phyloP scores from a whole-genome alignment of 2,797 vertebrate genomes.

The Pagetopsis macropterus region DNA sequence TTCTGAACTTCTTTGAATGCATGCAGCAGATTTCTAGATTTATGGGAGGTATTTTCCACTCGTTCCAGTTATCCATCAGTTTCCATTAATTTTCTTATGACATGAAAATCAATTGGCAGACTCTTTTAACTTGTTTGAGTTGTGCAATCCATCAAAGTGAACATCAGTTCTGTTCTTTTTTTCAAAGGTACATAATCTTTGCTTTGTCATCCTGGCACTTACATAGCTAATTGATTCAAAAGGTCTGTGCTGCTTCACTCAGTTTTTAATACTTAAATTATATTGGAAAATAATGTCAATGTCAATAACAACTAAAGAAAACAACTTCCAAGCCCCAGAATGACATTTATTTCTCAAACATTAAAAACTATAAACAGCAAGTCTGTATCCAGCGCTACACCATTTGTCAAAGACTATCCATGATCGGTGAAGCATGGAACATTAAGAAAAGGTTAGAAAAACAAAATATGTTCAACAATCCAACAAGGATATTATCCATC shows the following conservation, averaged over 20 bases:
- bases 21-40: slow-evolving; percentile 20
- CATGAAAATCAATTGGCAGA: slow-evolving; percentile 26
- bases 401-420: background rate
- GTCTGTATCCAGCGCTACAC: background rate
- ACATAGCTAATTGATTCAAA: background rate
- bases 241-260: slow-evolving; percentile 4
- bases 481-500: background rate
- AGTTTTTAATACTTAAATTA: background rate
- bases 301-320: slow-evolving; percentile 4
- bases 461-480: background rate
- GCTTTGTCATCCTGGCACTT: slow-evolving; percentile 2
- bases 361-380: background rate
- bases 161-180: slow-evolving; percentile 2
- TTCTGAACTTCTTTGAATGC: background rate
- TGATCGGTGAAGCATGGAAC: background rate
- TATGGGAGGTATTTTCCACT: background rate
- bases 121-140: slow-evolving; percentile 1
- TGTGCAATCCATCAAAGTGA: slow-evolving; percentile 16
- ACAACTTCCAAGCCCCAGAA: background rate
- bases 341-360: background rate
- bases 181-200: background rate
- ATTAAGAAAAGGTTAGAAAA: background rate
- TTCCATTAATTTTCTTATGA: slow-evolving; percentile 16
- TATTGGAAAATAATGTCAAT: background rate
- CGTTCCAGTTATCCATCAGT: background rate